These are phyloP conservation scores for Harpagifer antarcticus DNA, from an alignment of 2,797 vertebrate genomes.

Conservation along the genomic window DNA sequence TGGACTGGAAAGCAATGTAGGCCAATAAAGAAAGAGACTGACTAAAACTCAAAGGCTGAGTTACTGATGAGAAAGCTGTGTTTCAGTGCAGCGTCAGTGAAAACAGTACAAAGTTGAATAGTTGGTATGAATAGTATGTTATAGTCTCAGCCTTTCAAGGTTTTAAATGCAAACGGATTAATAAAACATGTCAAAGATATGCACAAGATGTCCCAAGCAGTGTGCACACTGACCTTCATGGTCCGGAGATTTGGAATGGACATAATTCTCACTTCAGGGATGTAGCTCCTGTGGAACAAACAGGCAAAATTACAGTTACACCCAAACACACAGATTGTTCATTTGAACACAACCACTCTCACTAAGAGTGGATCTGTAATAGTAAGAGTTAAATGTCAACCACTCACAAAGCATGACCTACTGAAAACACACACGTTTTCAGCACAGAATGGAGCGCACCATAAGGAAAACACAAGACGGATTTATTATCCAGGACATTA, in stretches of 20 bases:
- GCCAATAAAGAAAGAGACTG: not conserved
- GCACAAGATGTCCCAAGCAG: not conserved
- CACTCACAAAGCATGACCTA: not conserved
- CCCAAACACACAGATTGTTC: not conserved
- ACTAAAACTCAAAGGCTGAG: not conserved
- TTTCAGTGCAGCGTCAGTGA: not conserved
- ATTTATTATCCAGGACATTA: not conserved
- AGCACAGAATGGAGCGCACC: not conserved
- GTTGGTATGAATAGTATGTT: no score
- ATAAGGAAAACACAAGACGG: no score
- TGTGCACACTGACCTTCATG: constrained; percentile 91
- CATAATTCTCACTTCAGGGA: constrained; percentile 99
- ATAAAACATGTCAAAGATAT: not conserved
- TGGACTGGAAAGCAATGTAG: not conserved
- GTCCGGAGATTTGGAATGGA: constrained; percentile 98
- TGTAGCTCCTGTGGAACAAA: constrained; percentile 90
- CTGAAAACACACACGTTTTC: not conserved
- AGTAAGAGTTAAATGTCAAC: not conserved
- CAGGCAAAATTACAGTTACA: constrained; percentile 5
- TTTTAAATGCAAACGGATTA: not conserved
- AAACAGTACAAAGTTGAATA: no score
- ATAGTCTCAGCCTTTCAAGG: not conserved
- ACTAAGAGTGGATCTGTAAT: not conserved
- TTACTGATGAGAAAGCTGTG: not conserved
- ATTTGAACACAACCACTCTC: not conserved